Evolutionary conservation across 1,140 invertebrate species (phyloP), one percentile per base, ranked within the genome.

Genomic region (Palaemon carinicauda): DNA sequence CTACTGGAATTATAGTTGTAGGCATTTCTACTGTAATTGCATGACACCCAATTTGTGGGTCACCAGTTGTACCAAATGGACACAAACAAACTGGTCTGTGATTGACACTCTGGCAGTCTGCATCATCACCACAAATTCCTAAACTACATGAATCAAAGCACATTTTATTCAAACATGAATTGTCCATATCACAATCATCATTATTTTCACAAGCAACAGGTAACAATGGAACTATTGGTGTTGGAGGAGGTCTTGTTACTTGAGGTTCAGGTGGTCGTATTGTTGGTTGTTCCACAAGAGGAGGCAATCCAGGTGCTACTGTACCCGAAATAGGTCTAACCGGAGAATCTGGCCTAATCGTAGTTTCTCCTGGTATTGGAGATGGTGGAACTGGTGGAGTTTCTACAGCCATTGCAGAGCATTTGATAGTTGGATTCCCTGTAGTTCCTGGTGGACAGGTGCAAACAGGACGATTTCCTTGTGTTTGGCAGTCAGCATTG

Each of bases 391-490:
- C 27, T 19, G 65, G 56, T 1, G 19, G 69, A 12, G 15, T 50
- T 33, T 74, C 33, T 14, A 33, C 91, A 65, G 94, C 92, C 19
- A 94, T 93, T 94, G 95, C 96, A 91, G 96, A 97, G 90, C 97
- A 98, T 89, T 95, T 93, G 14, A 95, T 91, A 91, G 97, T 94
- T 33, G 96, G 95, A 93, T 96, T 95, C 83, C 96, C 96, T 3
- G 94, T 94, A 91, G 94, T 96, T 50, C 95, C 96, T 65, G 94
- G 92, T 5, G 94, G 94, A 92, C 97, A 98, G 15, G 50, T 50
- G 69, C 89, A 89, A 54, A 71, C 87, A 24, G 88, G 82, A 51
- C 56, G 81, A 29, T 82, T 82, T 79, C 41, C 56, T 31, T 95
- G 93, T 50, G 96, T 95, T 84, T 94, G 94, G 90, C 96, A 97